phyloP scores from a whole-genome alignment of 2,888 invertebrate species.

The Lottia scabra region DNA sequence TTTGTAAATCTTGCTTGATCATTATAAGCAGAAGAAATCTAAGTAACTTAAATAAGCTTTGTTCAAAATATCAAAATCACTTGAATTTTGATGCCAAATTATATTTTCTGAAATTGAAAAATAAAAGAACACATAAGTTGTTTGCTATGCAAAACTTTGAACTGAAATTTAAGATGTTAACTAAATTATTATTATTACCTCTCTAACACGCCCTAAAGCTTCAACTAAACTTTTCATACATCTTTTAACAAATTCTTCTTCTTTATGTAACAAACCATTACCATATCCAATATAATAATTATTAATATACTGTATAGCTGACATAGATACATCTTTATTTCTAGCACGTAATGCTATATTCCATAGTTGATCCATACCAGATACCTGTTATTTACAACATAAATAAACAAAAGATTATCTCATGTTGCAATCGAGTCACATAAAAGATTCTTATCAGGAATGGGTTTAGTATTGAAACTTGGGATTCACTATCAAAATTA shows the following conservation, averaged over 20 bases:
- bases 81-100: too few relatives aligned
- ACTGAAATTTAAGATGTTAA: too few relatives aligned
- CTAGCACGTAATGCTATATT: constrained; percentile 90
- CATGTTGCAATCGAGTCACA: neutral
- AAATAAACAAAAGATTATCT: neutral
- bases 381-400: constrained; percentile 44
- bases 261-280: constrained; percentile 84
- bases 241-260: constrained; percentile 91
- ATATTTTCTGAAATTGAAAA: too few relatives aligned
- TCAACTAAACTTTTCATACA: constrained; percentile 89
- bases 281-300: constrained; percentile 87
- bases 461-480: too few relatives aligned
- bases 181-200: constrained; percentile 28
- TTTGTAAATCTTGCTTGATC: too few relatives aligned
- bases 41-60: too few relatives aligned
- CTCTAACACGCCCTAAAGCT: constrained; percentile 39
- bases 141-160: too few relatives aligned
- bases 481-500: too few relatives aligned
- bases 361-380: constrained; percentile 95
- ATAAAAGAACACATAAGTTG: too few relatives aligned
- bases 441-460: neutral
- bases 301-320: constrained; percentile 93
- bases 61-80: too few relatives aligned
- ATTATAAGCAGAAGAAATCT: too few relatives aligned
- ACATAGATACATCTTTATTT: constrained; percentile 93